Conservation (phyloP, 2,113 vertebrate genomes). For the Sylvilagus bachmani region DNA sequence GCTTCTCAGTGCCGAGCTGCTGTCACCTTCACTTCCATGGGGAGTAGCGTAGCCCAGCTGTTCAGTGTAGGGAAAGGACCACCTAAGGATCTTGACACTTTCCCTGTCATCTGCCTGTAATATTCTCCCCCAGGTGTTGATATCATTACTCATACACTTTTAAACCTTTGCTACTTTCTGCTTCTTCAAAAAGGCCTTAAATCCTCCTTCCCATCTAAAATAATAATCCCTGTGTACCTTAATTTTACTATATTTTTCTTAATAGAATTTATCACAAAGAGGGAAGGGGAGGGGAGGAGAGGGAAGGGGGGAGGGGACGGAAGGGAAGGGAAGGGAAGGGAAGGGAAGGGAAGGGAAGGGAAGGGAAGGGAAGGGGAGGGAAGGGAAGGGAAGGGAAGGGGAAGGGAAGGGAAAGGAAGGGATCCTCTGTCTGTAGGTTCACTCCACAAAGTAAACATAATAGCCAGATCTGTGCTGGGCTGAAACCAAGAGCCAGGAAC, state of each 20-base stretch:
- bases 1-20: background rate
- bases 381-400: too few relatives aligned
- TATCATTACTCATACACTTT: background rate
- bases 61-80: background rate
- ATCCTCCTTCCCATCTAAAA: background rate
- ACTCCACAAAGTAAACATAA: too few relatives aligned
- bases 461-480: too few relatives aligned
- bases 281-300: too few relatives aligned
- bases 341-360: too few relatives aligned
- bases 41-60: background rate
- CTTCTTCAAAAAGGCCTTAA: background rate
- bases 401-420: too few relatives aligned
- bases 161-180: background rate
- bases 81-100: background rate
- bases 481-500: too few relatives aligned
- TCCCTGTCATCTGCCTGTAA: background rate
- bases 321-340: too few relatives aligned
- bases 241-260: slow-evolving; percentile 7
- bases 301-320: too few relatives aligned
- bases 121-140: background rate
- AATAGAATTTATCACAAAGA: background rate
- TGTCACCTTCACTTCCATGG: background rate
- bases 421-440: too few relatives aligned
- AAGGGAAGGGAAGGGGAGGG: too few relatives aligned
- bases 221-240: background rate